Evolutionary conservation across 2,797 vertebrate species (phyloP), one percentile per base, ranked within the genome.

Genomic region (Tinamus major): DNA sequence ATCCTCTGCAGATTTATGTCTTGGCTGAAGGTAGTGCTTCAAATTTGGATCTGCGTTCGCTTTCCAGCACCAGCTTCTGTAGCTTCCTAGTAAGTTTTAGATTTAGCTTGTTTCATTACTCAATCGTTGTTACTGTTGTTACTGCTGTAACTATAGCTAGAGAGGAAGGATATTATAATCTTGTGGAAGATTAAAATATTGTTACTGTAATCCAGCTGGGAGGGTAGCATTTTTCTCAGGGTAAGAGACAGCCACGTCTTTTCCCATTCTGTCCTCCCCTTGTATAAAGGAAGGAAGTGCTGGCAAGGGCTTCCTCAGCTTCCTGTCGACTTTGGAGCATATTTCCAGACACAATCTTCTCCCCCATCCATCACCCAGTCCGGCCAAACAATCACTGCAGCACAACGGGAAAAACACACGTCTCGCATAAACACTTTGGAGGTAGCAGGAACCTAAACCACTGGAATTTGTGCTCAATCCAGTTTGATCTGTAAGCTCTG

Each of bases 161-260:
- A 95, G 89, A 95, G 94, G 89, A 96, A 97, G 89, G 92, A 94
- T 95, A 91, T 94, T 80, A 79, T 78, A 88, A 93, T 94, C 85
- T 92, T 93, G 42, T 68, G 77, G 72, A 93, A 91, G 94, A 96
- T 88, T 91, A 90, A 93, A 95, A 74, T 94, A 92, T 81, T 88
- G 85, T 91, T 95, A 93, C 93, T 93, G 87, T 94, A 94, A 93
- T 90, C 64, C 94, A 94, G 74, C 85, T 95, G 90, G 94, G 94
- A 89, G 71, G 87, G 85, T 46, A 94, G 80, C 59, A 9, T 78
- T 92, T 79, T 96, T 95, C 95, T 96, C 91, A 95, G 92, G 92
- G 83, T 59, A 58, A 35, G 89, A 64, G 46, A 27, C 71, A 92
- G 95, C 92, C 93, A 95, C 92, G 87, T 78, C 16, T 96, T 93